Evolutionary conservation across 2,113 vertebrate genomes (phyloP), one percentile per base, ranked within the genome.

Genomic region (Muscicapa adusta): DNA sequence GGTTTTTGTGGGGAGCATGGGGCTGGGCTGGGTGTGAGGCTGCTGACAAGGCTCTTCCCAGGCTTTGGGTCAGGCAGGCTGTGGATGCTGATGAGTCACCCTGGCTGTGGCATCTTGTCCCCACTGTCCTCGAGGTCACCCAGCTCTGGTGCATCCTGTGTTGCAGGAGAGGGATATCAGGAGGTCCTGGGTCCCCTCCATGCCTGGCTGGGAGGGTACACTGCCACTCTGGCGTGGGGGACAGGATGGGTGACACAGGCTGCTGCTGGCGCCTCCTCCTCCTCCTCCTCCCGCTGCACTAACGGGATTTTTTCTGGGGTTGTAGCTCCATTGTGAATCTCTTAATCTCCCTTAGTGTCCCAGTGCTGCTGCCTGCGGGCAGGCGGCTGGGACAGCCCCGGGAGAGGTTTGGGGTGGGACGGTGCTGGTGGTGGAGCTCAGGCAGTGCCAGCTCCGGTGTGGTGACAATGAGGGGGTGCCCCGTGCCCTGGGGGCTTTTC

Each of bases 221-320:
- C 20, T 96, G 80, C 58, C 65, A 25, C 47, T 53, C 17, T 9
- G 50, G 58, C 0, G 0, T 22, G 43, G 33, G 53, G 36, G 24
- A 34, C 38, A 9, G 57, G 19, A 25, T 0, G 45, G 74, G 85
- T 53, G 77, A 50, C 40, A 14, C 5, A 31, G 29, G 67, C 45
- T 33, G 38, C 48, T 71, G 63, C 61, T 7, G 8, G 3, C 1
- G 15, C 2, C 0, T 38, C 42, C 73, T 72, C 9, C 33, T 91
- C 2, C 0, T 38, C 42, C 73, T 72, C 9, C 33, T 91, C 86
- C 50, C 3, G 43, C 83, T 60, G 79, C 14, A 10, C 73, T 89
- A 81, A 95, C 15, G 28, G 85, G 60, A 96, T 96, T 96, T 70
- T 93, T 91, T 93, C 73, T 91, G 71, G 82, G 95, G 28, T 86